Evolutionary conservation across 2,888 invertebrate species (phyloP).

Genomic region (Unio delphinus): DNA sequence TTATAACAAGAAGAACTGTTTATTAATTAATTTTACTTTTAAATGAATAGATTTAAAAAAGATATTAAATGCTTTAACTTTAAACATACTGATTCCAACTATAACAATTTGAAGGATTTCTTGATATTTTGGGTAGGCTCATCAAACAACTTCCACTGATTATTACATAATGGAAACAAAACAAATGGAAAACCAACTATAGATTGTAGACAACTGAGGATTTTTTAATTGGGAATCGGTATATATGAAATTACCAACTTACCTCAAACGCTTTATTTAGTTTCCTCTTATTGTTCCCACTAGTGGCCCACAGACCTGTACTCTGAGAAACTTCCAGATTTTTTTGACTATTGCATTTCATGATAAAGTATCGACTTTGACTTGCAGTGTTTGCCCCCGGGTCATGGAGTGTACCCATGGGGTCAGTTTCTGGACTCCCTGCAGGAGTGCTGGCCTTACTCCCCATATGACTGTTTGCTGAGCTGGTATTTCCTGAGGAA

Average conservation of each 20-base stretch:
- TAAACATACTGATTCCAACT: not conserved
- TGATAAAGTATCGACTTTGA: conserved; percentile 75
- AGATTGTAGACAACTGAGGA: too few relatives aligned
- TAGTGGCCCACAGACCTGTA: conserved; percentile 77
- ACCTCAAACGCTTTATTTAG: conserved; percentile 78
- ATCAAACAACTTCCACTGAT: too few relatives aligned
- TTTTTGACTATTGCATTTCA: conserved; percentile 76
- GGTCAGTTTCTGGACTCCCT: conserved; percentile 43
- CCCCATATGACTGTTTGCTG: conserved; percentile 39
- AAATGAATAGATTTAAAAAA: too few relatives aligned
- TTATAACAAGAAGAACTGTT: too few relatives aligned
- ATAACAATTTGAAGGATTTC: not conserved
- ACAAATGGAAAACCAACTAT: too few relatives aligned
- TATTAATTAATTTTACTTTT: too few relatives aligned
- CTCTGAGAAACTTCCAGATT: conserved; percentile 76
- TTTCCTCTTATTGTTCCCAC: conserved; percentile 78
- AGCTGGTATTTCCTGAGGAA: conserved; percentile 15
- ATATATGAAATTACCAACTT: conserved; percentile 27
- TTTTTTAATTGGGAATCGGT: not conserved
- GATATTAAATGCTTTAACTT: not conserved
- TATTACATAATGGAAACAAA: too few relatives aligned
- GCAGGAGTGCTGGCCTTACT: conserved; percentile 57
- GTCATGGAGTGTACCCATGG: conserved; percentile 34
- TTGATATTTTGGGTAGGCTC: too few relatives aligned
- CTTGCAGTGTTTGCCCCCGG: conserved; percentile 17